phyloP scores from a whole-genome alignment of 1,140 invertebrate genomes.

The Camponotus vicinus region DNA sequence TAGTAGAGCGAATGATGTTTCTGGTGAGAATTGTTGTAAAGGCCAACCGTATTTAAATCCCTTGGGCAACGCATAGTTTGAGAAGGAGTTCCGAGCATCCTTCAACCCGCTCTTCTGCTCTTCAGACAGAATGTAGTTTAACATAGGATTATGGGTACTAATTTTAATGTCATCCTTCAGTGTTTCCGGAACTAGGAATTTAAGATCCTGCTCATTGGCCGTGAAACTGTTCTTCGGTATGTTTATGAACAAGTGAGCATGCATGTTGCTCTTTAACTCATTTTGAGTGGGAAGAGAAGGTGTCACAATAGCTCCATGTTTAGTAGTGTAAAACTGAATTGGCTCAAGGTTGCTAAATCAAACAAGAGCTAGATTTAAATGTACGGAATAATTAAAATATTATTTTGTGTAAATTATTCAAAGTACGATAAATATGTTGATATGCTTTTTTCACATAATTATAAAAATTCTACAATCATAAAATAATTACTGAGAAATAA shows the following conservation, averaged over 20 bases:
- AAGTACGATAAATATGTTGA: too few species aligned
- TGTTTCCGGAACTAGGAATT: constrained; percentile 19
- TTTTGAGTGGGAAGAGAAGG: constrained; percentile 5
- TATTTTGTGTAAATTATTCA: neutral
- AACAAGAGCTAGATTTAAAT: neutral
- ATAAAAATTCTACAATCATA: neutral
- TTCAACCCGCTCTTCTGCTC: constrained; percentile 55
- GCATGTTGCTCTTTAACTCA: constrained; percentile 23
- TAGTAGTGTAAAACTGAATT: constrained; percentile 40
- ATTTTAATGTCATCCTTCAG: constrained; percentile 30
- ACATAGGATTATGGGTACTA: neutral
- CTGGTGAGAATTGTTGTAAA: constrained; percentile 65
- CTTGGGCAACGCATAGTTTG: constrained; percentile 56
- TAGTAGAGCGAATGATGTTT: constrained; percentile 65
- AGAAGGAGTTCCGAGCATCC: constrained; percentile 48
- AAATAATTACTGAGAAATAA: neutral
- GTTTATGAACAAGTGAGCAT: constrained; percentile 5
- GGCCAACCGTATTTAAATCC: constrained; percentile 34
- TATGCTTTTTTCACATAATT: neutral
- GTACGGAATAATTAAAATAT: neutral
- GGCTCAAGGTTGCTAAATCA: constrained; percentile 19
- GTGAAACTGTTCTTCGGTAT: constrained; percentile 23
- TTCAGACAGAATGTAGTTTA: constrained; percentile 50
- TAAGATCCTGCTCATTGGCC: constrained; percentile 1
- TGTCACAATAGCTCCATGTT: neutral